Evolutionary conservation across 2,797 vertebrate species (phyloP).

Genomic region (Salmo trutta): DNA sequence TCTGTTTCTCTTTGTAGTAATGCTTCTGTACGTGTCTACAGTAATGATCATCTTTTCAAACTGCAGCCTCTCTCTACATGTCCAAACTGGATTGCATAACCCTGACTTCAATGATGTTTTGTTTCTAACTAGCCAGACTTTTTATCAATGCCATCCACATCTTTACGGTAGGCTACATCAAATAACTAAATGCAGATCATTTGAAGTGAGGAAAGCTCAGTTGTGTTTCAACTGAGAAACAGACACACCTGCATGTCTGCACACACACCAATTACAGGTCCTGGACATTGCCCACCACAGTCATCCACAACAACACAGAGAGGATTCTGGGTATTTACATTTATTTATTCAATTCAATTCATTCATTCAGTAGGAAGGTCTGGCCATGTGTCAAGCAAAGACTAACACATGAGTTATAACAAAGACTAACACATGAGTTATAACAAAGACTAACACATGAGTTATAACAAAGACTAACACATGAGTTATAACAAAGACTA

Average conservation of each 20-base stretch:
- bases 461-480: no score
- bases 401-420: no score
- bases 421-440: no score
- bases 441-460: no score
- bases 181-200: no score
- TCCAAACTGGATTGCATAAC: slow-evolving; percentile 32
- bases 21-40: slow-evolving; percentile 9
- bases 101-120: background rate
- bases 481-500: no score
- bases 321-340: background rate
- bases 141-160: no score
- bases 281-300: background rate
- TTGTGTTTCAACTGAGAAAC: background rate
- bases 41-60: background rate
- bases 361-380: no score
- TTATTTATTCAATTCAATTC: background rate
- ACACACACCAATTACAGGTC: background rate
- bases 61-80: slow-evolving; percentile 5
- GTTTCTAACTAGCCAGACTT: no score
- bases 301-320: background rate
- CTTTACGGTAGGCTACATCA: no score
- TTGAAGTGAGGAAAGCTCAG: background rate
- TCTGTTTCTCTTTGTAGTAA: background rate
- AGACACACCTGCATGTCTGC: background rate
- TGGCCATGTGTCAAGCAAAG: background rate